These are phyloP conservation scores for Lepidostoma basale DNA, from an alignment of 1,140 invertebrate genomes.

Conservation along the genomic window DNA sequence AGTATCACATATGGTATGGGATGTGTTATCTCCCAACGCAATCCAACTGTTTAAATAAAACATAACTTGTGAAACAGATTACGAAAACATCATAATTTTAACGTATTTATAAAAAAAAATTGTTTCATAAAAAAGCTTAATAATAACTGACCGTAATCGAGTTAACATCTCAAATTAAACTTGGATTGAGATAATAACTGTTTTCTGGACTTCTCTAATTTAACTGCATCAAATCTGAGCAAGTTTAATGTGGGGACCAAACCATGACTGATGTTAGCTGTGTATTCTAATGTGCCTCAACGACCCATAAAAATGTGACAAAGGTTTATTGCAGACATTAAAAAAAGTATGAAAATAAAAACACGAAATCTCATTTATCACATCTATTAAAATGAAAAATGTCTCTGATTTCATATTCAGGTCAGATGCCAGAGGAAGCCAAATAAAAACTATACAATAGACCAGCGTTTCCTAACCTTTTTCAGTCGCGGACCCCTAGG, in stretches of 20 bases:
- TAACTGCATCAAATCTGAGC: neutral
- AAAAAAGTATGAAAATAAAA: neutral
- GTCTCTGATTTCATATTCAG: no score
- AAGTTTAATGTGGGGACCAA: neutral
- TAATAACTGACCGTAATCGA: neutral
- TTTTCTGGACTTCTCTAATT: neutral
- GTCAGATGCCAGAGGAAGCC: no score
- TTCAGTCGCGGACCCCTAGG: no score
- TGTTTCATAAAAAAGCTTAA: neutral
- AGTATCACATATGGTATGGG: no score
- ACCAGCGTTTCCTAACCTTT: no score
- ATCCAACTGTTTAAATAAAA: no score
- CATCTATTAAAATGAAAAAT: no score
- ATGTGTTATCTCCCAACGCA: no score
- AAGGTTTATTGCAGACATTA: neutral
- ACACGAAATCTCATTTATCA: no score
- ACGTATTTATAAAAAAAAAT: neutral
- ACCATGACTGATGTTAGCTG: neutral
- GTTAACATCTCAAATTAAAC: neutral
- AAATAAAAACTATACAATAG: no score
- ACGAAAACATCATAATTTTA: neutral
- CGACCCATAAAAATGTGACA: constrained; percentile 14
- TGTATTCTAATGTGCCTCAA: neutral
- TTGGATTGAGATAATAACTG: neutral
- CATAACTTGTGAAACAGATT: no score